phyloP scores from a whole-genome alignment of 2,888 invertebrate genomes.

The Aleiodes testaceus region DNA sequence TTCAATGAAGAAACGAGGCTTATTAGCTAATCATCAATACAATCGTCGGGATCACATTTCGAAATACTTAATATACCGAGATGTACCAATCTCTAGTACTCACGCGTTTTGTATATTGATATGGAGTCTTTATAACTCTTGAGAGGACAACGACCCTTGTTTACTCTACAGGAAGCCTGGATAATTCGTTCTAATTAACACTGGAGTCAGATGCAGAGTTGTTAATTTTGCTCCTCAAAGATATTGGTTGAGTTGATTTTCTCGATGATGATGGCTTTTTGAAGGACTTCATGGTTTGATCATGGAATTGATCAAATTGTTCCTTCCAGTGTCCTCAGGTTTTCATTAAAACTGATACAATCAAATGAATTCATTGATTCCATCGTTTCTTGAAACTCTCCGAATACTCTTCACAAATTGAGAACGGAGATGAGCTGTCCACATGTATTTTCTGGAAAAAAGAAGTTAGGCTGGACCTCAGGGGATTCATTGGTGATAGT shows the following conservation, averaged over 20 bases:
- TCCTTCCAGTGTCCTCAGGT: too few relatives aligned
- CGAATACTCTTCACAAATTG: too few relatives aligned
- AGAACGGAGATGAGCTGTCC: too few relatives aligned
- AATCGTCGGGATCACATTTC: constrained; percentile 58
- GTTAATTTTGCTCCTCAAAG: constrained; percentile 3
- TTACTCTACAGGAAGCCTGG: constrained; percentile 32
- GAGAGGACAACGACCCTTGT: constrained; percentile 35
- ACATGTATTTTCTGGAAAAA: background rate
- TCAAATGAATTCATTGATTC: too few relatives aligned
- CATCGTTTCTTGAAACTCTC: too few relatives aligned
- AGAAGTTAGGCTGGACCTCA: constrained; percentile 31
- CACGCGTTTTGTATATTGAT: constrained; percentile 4
- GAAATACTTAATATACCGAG: constrained; percentile 44
- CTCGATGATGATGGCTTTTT: constrained; percentile 7
- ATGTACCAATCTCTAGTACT: constrained; percentile 12
- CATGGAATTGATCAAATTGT: too few relatives aligned
- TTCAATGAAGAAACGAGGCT: constrained; percentile 65
- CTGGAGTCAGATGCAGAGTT: constrained; percentile 16
- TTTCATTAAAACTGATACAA: too few relatives aligned
- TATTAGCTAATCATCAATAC: constrained; percentile 68
- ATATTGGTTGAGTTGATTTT: background rate
- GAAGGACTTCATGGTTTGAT: too few relatives aligned
- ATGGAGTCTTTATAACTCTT: constrained; percentile 1
- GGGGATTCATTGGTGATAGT: constrained; percentile 24
- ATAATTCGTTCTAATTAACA: constrained; percentile 44